Conservation (phyloP, 2,113 vertebrate genomes). For the Daboia siamensis region DNA sequence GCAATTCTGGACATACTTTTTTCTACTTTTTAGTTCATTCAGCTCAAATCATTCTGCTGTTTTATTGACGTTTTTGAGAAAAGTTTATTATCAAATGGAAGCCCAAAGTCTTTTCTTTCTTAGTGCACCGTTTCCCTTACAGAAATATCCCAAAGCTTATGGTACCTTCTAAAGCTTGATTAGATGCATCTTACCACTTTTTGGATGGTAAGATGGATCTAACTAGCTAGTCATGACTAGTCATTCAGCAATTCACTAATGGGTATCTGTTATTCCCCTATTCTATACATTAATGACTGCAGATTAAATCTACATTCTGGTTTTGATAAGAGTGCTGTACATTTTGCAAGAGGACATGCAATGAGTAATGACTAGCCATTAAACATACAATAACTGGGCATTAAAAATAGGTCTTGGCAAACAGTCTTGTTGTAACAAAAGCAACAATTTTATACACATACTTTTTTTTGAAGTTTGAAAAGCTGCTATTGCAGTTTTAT, state of each 20-base stretch:
- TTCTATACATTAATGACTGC: not conserved
- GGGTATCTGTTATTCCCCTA: not conserved
- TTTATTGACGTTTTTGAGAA: not conserved
- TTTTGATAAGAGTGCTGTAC: not conserved
- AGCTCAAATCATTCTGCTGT: not conserved
- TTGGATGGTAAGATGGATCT: not conserved
- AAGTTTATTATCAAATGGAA: not conserved
- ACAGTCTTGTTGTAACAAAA: not conserved
- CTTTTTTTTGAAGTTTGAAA: conserved; percentile 36
- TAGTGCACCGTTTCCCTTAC: not conserved
- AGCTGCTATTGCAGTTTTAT: conserved; percentile 40
- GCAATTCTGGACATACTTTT: not conserved
- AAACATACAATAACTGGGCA: not conserved
- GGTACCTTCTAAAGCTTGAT: not conserved
- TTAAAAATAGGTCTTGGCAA: not conserved
- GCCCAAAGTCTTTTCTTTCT: not conserved
- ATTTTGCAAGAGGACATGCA: not conserved
- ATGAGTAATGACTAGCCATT: not conserved
- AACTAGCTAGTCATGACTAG: too few species aligned
- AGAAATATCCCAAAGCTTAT: not conserved
- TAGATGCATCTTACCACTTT: not conserved
- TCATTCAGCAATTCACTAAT: not conserved
- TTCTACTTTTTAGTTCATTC: not conserved
- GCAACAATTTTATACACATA: conserved; percentile 14
- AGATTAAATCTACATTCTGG: not conserved